Base-by-base conservation (phyloP, 2,888 invertebrate species). In the Chouioia cunea region DNA sequence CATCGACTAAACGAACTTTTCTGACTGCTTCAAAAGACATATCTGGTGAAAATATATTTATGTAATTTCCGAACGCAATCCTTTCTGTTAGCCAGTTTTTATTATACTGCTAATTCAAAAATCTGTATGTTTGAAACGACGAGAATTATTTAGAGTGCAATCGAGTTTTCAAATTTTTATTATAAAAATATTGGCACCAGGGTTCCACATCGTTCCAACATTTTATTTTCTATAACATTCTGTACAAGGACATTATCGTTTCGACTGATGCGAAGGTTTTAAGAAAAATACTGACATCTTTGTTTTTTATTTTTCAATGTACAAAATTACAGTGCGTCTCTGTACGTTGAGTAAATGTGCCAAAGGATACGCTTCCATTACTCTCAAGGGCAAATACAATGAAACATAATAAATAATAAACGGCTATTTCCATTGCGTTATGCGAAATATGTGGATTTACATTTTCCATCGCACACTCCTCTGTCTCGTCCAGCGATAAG, bases 401-500 rank as follows among this genome's bases (percentile, higher is more conserved):
- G 57, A 72, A 73, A 63, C 47, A 60, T 22, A 65, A 48, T 60
- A 68, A 65, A 65, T 65, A 68, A 54, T 54, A 65, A 52, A 68
- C 22, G 16, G 57, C 43, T 65, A 63, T 47, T 50, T 56, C 47
- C 27, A 52, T 66, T 69, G 52, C 46, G 60, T 73, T 57, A 27
- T 68, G 57, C 56, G 58, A 47, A 62, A 64, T 73, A 65, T 36
- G 36, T 20, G 58, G 60, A 65, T 57, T 60, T 60, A 64, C 50
- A 69, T 36, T 52, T 58, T 63, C 27, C 65, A 57, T 65, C 43
- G 53, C 52, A 46, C 53, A 23, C 53, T 60, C 60, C 58, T 58
- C 71, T 71, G 62, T 74, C 57, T 72, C 71, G 71, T 74, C 71
- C 71, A 74, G 70, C 74, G 74, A 74, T 65, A 67, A 73, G 69